phyloP scores from a whole-genome alignment of 2,113 vertebrate species.

The Riparia riparia region DNA sequence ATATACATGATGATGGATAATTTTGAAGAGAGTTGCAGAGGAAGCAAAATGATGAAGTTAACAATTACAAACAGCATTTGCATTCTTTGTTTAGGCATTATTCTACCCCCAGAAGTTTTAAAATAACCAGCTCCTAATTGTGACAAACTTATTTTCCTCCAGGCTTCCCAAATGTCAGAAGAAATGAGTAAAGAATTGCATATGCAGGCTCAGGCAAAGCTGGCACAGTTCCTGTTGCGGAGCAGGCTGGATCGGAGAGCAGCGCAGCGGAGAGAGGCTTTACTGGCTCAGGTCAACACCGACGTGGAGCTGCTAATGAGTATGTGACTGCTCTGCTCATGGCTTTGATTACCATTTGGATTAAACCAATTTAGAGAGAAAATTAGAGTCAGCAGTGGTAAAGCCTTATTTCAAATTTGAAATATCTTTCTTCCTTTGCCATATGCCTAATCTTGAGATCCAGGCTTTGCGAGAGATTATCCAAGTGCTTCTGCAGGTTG shows the following conservation, averaged over 20 bases:
- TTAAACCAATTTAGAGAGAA: constrained; percentile 3
- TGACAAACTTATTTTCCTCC: constrained; percentile 50
- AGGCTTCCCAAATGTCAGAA: constrained; percentile 79
- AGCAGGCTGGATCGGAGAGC: constrained; percentile 73
- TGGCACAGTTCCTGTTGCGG: constrained; percentile 79
- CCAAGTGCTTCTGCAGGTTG: background rate
- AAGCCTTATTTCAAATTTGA: background rate
- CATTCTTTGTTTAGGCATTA: constrained; percentile 20
- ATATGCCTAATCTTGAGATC: background rate
- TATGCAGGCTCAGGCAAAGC: constrained; percentile 78
- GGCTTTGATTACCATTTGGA: background rate
- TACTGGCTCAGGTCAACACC: constrained; percentile 85
- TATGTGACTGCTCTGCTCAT: constrained; percentile 59
- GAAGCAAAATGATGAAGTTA: constrained; percentile 33
- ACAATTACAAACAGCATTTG: constrained; percentile 17
- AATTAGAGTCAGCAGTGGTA: background rate
- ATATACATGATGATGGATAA: background rate
- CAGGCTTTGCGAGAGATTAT: background rate
- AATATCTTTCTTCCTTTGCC: background rate
- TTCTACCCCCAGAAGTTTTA: constrained; percentile 3
- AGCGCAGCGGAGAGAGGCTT: constrained; percentile 76
- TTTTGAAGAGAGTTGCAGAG: constrained; percentile 14
- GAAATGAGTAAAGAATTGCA: constrained; percentile 82
- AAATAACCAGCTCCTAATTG: constrained; percentile 20
- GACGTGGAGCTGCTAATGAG: constrained; percentile 84